Conservation (phyloP, 2,888 invertebrate genomes). For the Euzophera pinguis region DNA sequence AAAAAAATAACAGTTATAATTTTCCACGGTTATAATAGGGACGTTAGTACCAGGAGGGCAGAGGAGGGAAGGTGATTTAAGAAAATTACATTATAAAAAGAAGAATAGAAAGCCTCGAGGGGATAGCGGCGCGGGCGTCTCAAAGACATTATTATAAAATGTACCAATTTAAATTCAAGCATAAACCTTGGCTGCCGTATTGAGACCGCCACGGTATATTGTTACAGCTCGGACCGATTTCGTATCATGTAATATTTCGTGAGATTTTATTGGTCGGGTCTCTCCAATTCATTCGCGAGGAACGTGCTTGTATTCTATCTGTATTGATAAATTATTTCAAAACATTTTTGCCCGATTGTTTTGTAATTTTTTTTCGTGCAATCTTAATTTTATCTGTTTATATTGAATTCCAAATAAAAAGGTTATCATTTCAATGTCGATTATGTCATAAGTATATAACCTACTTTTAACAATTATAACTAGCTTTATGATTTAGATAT, state of each 20-base stretch:
- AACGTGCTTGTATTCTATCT: background rate
- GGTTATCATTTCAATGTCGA: slow-evolving; percentile 3
- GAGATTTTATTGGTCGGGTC: background rate
- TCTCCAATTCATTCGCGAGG: background rate
- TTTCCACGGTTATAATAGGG: slow-evolving; percentile 30
- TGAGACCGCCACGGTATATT: slow-evolving; percentile 31
- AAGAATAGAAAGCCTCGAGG: slow-evolving; percentile 50
- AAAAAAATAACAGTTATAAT: slow-evolving; percentile 11
- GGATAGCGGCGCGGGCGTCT: slow-evolving; percentile 50
- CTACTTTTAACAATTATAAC: background rate
- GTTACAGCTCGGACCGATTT: slow-evolving; percentile 30
- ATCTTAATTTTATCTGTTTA: background rate
- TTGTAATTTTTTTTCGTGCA: background rate
- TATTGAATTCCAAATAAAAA: background rate
- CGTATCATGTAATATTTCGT: slow-evolving; percentile 15
- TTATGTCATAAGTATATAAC: background rate
- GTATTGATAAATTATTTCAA: background rate
- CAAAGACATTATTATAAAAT: slow-evolving; percentile 69
- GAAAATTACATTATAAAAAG: slow-evolving; percentile 76
- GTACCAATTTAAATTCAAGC: slow-evolving; percentile 72
- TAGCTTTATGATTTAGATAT: background rate
- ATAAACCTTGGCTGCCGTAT: slow-evolving; percentile 49
- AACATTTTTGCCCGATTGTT: background rate
- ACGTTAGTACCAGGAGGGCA: slow-evolving; percentile 45
- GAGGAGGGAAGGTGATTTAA: slow-evolving; percentile 62